Conservation (phyloP, 1,140 invertebrate species). For the Papilio dardanus region DNA sequence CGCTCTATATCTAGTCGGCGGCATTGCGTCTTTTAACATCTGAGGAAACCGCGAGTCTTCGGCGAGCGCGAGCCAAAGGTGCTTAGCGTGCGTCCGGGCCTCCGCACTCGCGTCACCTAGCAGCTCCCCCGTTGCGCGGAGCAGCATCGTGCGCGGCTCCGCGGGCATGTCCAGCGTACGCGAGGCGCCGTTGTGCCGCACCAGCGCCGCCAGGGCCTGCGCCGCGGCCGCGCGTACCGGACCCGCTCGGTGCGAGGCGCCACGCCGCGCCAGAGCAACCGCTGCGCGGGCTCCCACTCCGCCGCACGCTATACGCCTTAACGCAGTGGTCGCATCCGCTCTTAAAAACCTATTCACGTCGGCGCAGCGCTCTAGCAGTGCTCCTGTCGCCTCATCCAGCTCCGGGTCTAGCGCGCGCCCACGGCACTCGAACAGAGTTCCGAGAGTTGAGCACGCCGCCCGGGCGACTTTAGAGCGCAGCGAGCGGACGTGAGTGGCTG, state of each 20-base stretch:
- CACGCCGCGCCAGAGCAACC: conserved; percentile 80
- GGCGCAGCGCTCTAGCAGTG: conserved; percentile 92
- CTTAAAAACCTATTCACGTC: conserved; percentile 97
- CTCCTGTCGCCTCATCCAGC: conserved; percentile 91
- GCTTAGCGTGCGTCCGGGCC: conserved; percentile 89
- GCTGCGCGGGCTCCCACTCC: conserved; percentile 76
- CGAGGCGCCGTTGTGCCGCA: conserved; percentile 88
- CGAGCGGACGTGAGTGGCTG: conserved; percentile 92
- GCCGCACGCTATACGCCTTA: conserved; percentile 91
- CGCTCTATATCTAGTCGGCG: conserved; percentile 85
- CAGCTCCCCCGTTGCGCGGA: conserved; percentile 91
- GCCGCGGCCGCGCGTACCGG: conserved; percentile 91
- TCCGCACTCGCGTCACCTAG: conserved; percentile 93
- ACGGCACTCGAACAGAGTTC: conserved; percentile 88
- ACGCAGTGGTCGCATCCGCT: conserved; percentile 91
- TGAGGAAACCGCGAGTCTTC: conserved; percentile 85
- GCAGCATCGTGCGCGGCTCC: conserved; percentile 91
- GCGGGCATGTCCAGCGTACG: conserved; percentile 88
- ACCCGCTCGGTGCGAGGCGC: conserved; percentile 92
- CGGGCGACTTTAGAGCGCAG: conserved; percentile 95
- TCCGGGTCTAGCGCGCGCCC: conserved; percentile 92
- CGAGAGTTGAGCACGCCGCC: conserved; percentile 90
- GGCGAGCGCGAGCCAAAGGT: conserved; percentile 85
- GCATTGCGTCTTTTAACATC: conserved; percentile 86
- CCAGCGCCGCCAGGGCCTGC: conserved; percentile 88